Evolutionary conservation across 2,113 vertebrate genomes (phyloP), one percentile per base, ranked within the genome.

Genomic region (Nicator chloris): DNA sequence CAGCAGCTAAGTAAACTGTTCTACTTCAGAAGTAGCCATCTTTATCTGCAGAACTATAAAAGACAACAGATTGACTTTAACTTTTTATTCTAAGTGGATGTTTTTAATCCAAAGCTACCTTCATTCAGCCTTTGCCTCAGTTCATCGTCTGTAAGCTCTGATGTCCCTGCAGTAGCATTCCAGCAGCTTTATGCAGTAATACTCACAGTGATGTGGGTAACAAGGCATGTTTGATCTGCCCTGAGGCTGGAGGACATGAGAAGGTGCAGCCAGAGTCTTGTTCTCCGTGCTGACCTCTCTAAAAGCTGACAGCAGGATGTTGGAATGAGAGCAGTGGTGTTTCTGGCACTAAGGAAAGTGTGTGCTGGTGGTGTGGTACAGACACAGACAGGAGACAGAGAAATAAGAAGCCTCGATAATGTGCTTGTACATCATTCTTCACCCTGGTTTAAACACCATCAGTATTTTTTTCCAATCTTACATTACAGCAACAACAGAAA

Each of bases 151-250:
- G 18, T 26, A 31, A 47, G 28, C 57, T 63, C 78, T 63, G 56
- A n/a, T 59, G 53, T 87, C 45, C 18, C 28, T 6, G 2, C 47
- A 59, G 2, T 1, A 42, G 35, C 0, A 0, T 39, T 51, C 26
- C 47, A 70, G 61, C 51, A 40, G 50, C n/a, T 92, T 75, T 50
- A 4, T 28, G 35, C 49, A 39, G 82, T 21, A 15, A 28, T 42
- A 1, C 15, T 31, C 33, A 44, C n/a, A 45, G 37, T 20, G 33
- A 24, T 63, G 35, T 30, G 37, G 27, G 26, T 44, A 64, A 28
- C 30, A 49, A 35, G 50, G n/a, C 69, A 53, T 64, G 66, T 71
- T 39, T 92, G 47, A 22, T 51, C 20, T 88, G 49, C 40, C 19
- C 66, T 40, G 49, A 33, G 68, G 53, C 71, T 45, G 9, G 30